phyloP scores from a whole-genome alignment of 2,113 vertebrate genomes.

The Sylvilagus bachmani region DNA sequence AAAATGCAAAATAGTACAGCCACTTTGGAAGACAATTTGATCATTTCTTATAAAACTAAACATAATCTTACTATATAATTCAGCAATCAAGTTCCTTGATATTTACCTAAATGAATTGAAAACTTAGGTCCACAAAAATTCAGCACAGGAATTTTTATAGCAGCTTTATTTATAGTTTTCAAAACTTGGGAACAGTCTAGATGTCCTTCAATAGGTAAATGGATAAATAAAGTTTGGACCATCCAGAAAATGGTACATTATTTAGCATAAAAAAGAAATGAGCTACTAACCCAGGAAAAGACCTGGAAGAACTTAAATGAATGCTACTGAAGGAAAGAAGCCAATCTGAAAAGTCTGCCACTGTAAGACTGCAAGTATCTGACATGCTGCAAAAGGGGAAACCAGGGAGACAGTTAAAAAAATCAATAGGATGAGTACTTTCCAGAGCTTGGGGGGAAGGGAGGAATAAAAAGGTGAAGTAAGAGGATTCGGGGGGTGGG shows the following conservation, averaged over 20 bases:
- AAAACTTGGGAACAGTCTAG: not conserved
- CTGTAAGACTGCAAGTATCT: not conserved
- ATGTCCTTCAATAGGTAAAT: not conserved
- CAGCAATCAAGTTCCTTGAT: not conserved
- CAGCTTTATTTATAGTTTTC: not conserved
- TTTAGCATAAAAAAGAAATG: not conserved
- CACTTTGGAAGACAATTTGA: not conserved
- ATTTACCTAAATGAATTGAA: not conserved
- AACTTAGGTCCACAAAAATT: not conserved
- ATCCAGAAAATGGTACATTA: not conserved
- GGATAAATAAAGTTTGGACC: not conserved
- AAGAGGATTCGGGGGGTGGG: not conserved
- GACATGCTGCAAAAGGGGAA: conserved; percentile 1
- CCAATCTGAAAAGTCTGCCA: not conserved
- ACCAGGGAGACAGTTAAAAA: not conserved
- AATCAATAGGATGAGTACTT: not conserved
- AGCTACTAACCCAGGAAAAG: not conserved
- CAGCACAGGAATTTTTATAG: not conserved
- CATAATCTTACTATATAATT: not conserved
- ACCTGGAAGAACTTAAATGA: not conserved
- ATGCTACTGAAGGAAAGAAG: not conserved
- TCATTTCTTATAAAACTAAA: not conserved
- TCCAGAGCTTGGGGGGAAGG: not conserved
- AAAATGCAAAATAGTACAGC: not conserved
- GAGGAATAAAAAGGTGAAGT: not conserved